Evolutionary conservation across 2,113 vertebrate species (phyloP), one percentile per base, ranked within the genome.

Genomic region (Brachypteracias leptosomus): DNA sequence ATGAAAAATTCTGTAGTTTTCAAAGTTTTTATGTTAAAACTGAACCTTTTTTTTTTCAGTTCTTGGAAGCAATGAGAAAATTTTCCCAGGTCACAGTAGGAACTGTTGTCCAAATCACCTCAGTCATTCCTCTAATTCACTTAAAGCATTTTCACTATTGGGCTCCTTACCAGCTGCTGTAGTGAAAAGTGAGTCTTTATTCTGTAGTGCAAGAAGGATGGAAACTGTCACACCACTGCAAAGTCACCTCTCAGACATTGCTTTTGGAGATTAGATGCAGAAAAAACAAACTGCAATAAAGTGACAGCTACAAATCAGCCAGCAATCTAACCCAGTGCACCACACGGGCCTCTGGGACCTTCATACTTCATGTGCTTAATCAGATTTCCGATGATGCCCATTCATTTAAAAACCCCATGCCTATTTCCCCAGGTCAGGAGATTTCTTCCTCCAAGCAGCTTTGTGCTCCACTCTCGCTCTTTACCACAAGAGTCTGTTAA

Each of bases 361-460:
- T 67, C 65, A 75, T 35, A 14, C 46, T 44, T 88, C 14, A 47
- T 49, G 42, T 52, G 38, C 63, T 84, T 72, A 85, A 80, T 62
- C 62, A 62, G 36, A 57, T 95, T 90, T 85, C 57, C 78, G 67
- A 68, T 68, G 9, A 66, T 67, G 52, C 18, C 63, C 77, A 57
- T 88, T 92, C 92, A 94, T 88, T 91, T 83, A 72, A 70, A 44
- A 62, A 82, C 84, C 40, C 16, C 22, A 16, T 93, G 88, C 85
- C 46, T 52, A 3, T 72, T 90, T 90, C 71, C 75, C 59, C 51
- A 66, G 33, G 67, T 80, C 59, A 76, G 70, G 8, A 76, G 38
- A 76, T 73, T 70, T 68, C 59, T 52, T 52, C 57, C 42, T 87
- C 77, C 29, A 7, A 59, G 72, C 21, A 78, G 20, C 77, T 67